These are phyloP conservation scores for Microtus oregoni DNA, from an alignment of 2,113 vertebrate genomes.

Conservation along the genomic window DNA sequence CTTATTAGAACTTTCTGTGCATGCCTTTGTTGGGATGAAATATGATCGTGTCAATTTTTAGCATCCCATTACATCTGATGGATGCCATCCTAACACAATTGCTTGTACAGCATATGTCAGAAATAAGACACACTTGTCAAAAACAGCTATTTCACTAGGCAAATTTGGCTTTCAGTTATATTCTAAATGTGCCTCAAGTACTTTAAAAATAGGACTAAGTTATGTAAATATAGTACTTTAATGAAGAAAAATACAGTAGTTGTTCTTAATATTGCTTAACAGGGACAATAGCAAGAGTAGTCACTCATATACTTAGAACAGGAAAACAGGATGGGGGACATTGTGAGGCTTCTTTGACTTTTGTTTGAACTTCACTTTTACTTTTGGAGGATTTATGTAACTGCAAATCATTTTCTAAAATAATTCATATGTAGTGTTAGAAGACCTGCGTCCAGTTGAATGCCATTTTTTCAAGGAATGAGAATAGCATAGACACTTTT, in stretches of 20 bases:
- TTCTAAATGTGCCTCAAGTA: slow-evolving; percentile 49
- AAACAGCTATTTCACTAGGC: slow-evolving; percentile 45
- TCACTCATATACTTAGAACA: not conserved
- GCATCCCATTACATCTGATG: slow-evolving; percentile 67
- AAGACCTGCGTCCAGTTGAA: not conserved
- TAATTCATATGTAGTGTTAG: not conserved
- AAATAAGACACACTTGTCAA: slow-evolving; percentile 68
- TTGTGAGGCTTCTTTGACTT: not conserved
- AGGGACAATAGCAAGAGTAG: not conserved
- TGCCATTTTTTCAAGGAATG: not conserved
- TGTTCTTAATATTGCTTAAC: not conserved
- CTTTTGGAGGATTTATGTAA: not conserved
- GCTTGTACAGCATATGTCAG: slow-evolving; percentile 69
- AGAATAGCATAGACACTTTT: not conserved
- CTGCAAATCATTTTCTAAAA: not conserved
- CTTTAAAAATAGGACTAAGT: slow-evolving; percentile 58
- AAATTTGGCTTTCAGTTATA: slow-evolving; percentile 12
- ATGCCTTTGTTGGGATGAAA: slow-evolving; percentile 71
- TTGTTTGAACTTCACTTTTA: not conserved
- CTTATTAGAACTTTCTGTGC: slow-evolving; percentile 49
- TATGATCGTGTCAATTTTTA: slow-evolving; percentile 69
- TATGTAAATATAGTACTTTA: slow-evolving; percentile 36
- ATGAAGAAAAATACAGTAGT: not conserved
- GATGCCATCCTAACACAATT: slow-evolving; percentile 62
- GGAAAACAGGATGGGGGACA: not conserved